A percentile compares a stretch with the other conserved stretches of the same genome.
Evolutionary conservation across 2,888 invertebrate species (phyloP).

Genomic region (Andrena flavipes): DNA sequence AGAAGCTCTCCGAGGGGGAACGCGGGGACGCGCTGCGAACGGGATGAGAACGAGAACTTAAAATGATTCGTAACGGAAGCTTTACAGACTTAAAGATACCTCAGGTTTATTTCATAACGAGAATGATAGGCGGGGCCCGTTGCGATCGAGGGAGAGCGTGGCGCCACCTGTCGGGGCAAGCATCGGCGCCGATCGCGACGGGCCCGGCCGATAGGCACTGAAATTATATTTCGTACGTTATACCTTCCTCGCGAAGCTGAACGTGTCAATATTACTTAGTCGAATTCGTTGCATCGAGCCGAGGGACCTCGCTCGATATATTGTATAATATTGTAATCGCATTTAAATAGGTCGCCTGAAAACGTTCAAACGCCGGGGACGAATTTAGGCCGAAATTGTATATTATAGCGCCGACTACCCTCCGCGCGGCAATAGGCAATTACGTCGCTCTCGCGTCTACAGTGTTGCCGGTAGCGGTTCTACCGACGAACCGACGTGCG

Average conservation of each 20-base stretch:
- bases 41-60: slow-evolving; percentile 40
- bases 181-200: slow-evolving; percentile 4
- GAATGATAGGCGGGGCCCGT: slow-evolving; percentile 46
- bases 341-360: slow-evolving; percentile 65
- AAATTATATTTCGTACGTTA: slow-evolving; percentile 66
- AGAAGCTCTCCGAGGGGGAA: neutral
- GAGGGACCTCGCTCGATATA: slow-evolving; percentile 47
- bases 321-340: slow-evolving; percentile 59
- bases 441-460: slow-evolving; percentile 44
- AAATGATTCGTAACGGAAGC: slow-evolving; percentile 69
- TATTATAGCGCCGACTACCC: slow-evolving; percentile 52
- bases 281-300: slow-evolving; percentile 63
- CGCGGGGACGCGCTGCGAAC: slow-evolving; percentile 5
- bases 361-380: slow-evolving; percentile 56
- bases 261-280: slow-evolving; percentile 70
- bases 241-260: slow-evolving; percentile 55
- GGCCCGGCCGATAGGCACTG: slow-evolving; percentile 53
- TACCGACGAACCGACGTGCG: neutral
- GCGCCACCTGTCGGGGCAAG: neutral
- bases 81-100: slow-evolving; percentile 74
- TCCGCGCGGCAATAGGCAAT: slow-evolving; percentile 45
- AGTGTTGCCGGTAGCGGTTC: slow-evolving; percentile 36
- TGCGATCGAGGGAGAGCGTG: slow-evolving; percentile 20
- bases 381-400: slow-evolving; percentile 40
- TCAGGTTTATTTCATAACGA: slow-evolving; percentile 71